Base-by-base conservation (phyloP, 2,797 vertebrate species). In the Acanthopagrus latus region DNA sequence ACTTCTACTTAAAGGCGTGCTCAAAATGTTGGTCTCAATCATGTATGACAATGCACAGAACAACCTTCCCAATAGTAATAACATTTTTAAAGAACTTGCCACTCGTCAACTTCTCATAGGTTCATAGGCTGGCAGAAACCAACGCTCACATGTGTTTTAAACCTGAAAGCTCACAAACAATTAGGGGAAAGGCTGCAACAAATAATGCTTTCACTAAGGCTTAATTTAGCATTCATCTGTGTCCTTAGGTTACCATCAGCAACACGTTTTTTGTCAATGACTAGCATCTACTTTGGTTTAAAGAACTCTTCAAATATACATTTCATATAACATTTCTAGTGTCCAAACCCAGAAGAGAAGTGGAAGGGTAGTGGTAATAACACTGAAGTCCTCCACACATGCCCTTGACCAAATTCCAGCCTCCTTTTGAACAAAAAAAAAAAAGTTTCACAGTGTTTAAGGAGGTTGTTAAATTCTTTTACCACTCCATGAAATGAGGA, bases 21-120 rank as follows among this genome's bases (percentile, higher is more conserved):
- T 62, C 20, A 52, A 50, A 78, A 56, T 38, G 29, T 48, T 76
- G 6, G 27, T 58, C 68, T 57, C 27, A 25, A 52, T 76, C 56
- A 64, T 50, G 59, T 55, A 47, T 80, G 64, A 55, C 10, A 55
- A 17, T 59, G 44, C 56, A 46, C 33, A 63, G 7, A 60, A 46
- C 25, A 59, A 51, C 29, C 23, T 46, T 23, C n/a, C 1, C 47
- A 48, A 2, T 7, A 65, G 18, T 7, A 63, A 11, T 11, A 8
- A 55, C 4, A 51, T 20, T 27, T 71, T 14, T 29, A 16, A 64
- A 55, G 14, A 55, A 46, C 10, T 17, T 60, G 1, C 14, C 47
- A 10, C 29, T 66, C n/a, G 65, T n/a, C 20, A 64, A 18, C 57
- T 47, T 60, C 62, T 69, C 11, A 54, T 12, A 17, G 21, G 29